Conservation (phyloP, 2,797 vertebrate species). For the Knipowitschia caucasica region DNA sequence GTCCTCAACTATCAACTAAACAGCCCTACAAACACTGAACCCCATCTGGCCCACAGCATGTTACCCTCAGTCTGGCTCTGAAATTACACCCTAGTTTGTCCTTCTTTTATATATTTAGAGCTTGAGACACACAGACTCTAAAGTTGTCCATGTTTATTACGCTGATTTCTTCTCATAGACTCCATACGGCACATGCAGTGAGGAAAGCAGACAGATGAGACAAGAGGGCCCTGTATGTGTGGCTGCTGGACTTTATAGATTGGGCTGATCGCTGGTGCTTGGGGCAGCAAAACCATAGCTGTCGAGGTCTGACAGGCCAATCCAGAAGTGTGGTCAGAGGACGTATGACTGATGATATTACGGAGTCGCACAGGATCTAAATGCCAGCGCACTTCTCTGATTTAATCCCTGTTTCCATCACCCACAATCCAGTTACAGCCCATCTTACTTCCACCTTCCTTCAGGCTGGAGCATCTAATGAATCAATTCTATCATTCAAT, state of each 20-base stretch:
- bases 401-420: constrained; percentile 68
- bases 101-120: constrained; percentile 64
- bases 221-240: constrained; percentile 55
- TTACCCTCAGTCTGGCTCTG: constrained; percentile 34
- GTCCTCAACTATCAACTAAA: too few species aligned
- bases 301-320: constrained; percentile 66
- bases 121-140: constrained; percentile 55
- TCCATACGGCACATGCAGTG: constrained; percentile 61
- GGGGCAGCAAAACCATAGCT: constrained; percentile 60
- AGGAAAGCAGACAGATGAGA: constrained; percentile 69
- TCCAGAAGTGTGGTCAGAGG: constrained; percentile 53
- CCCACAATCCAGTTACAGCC: constrained; percentile 53
- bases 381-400: constrained; percentile 66
- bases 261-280: constrained; percentile 58
- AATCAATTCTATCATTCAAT: constrained; percentile 36
- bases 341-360: constrained; percentile 77
- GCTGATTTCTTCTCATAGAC: constrained; percentile 56
- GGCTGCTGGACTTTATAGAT: constrained; percentile 55
- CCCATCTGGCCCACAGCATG: constrained; percentile 30
- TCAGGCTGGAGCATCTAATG: constrained; percentile 21
- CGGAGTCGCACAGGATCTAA: constrained; percentile 64
- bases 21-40: too few species aligned
- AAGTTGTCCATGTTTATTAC: constrained; percentile 72
- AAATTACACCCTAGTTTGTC: constrained; percentile 66
- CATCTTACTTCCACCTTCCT: constrained; percentile 42